Evolutionary conservation across 2,797 vertebrate species (phyloP).

Genomic region (Ataeniobius toweri): DNA sequence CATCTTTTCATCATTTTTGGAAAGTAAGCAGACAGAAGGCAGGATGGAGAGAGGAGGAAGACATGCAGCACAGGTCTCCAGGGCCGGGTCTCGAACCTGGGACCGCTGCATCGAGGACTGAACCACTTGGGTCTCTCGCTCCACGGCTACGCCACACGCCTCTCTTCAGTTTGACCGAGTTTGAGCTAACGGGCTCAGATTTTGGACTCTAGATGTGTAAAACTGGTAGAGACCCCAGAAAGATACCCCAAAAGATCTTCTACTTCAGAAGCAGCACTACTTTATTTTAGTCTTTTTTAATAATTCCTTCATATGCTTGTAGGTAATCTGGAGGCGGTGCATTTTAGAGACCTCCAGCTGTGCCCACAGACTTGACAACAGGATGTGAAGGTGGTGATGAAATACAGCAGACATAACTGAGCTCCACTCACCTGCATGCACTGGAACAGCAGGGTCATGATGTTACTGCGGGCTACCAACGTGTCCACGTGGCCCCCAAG

Average conservation of each 20-base stretch:
- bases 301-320: neutral
- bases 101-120: too few species aligned
- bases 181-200: neutral
- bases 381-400: neutral
- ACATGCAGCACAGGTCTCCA: too few species aligned
- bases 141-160: neutral
- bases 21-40: too few species aligned
- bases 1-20: too few species aligned
- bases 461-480: constrained; percentile 91
- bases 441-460: constrained; percentile 94
- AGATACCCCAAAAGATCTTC: neutral
- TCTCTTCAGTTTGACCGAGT: neutral
- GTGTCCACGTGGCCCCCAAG: constrained; percentile 90
- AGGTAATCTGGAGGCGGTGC: too few species aligned
- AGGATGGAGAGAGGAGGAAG: too few species aligned
- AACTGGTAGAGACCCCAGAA: neutral
- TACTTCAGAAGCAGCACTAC: neutral
- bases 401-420: neutral
- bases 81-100: too few species aligned
- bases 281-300: neutral
- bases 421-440: constrained; percentile 89
- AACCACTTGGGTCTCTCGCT: too few species aligned
- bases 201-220: neutral
- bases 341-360: neutral
- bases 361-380: neutral